phyloP scores from a whole-genome alignment of 2,113 vertebrate species.

The Ardeotis arabs region DNA sequence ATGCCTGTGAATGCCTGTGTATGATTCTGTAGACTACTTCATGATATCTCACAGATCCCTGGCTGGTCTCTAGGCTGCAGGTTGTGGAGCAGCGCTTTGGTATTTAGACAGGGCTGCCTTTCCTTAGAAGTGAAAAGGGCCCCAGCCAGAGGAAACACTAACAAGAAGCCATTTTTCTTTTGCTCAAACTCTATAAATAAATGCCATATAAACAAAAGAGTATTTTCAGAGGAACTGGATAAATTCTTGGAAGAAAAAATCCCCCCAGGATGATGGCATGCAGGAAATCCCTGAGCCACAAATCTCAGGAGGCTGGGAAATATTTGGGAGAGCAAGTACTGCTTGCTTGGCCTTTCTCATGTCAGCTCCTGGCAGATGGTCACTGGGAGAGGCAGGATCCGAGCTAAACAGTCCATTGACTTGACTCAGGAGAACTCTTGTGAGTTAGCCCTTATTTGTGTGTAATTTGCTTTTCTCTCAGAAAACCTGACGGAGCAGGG shows the following conservation, averaged over 20 bases:
- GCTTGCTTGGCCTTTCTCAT: not conserved
- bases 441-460: not conserved
- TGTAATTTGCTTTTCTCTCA: not conserved
- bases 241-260: not conserved
- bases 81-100: not conserved
- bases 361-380: not conserved
- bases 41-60: not conserved
- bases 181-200: not conserved
- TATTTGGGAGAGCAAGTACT: not conserved
- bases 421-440: not conserved
- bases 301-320: not conserved
- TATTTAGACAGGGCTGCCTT: not conserved
- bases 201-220: not conserved
- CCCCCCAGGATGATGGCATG: not conserved
- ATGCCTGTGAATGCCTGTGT: not conserved
- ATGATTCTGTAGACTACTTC: not conserved
- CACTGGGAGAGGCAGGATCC: not conserved
- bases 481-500: not conserved
- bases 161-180: not conserved
- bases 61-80: not conserved
- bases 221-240: not conserved
- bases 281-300: not conserved
- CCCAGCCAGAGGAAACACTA: not conserved
- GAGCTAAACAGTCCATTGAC: not conserved
- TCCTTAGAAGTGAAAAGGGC: not conserved